Conservation (phyloP, 2,113 vertebrate genomes). For the Channa argus region DNA sequence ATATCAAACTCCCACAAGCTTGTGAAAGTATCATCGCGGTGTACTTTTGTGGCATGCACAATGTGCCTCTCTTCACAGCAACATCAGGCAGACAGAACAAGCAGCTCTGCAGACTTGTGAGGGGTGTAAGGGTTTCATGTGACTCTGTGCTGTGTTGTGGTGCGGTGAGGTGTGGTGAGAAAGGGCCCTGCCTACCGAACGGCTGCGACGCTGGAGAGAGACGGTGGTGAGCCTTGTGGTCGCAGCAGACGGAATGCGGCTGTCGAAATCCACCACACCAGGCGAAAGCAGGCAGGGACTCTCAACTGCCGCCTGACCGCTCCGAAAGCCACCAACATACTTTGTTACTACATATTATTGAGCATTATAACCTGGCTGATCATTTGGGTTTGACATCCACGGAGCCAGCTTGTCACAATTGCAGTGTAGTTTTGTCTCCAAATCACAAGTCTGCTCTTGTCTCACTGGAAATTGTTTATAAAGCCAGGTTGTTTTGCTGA, state of each 20-base stretch:
- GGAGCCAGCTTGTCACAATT: slow-evolving; percentile 52
- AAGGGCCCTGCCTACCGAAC: slow-evolving; percentile 60
- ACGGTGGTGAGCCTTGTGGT: slow-evolving; percentile 74
- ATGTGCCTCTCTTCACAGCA: slow-evolving; percentile 8
- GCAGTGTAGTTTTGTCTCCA: slow-evolving; percentile 29
- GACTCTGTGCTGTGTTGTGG: slow-evolving; percentile 62
- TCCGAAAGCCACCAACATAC: slow-evolving; percentile 61
- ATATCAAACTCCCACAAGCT: slow-evolving; percentile 51
- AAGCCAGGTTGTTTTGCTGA: slow-evolving; percentile 60
- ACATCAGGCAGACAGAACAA: slow-evolving; percentile 3
- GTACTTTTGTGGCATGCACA: neutral
- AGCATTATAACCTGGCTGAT: slow-evolving; percentile 64
- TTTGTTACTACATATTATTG: slow-evolving; percentile 68
- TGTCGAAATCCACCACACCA: slow-evolving; percentile 56
- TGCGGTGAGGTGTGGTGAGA: slow-evolving; percentile 67
- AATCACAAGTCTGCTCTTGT: slow-evolving; percentile 48
- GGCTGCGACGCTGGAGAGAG: slow-evolving; percentile 67
- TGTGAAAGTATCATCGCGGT: slow-evolving; percentile 22
- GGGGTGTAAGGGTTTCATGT: slow-evolving; percentile 48
- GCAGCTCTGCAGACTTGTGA: slow-evolving; percentile 35
- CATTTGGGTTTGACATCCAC: slow-evolving; percentile 55
- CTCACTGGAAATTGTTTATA: slow-evolving; percentile 52
- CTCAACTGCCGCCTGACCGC: slow-evolving; percentile 68
- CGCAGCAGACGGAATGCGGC: slow-evolving; percentile 66
- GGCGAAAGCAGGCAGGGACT: slow-evolving; percentile 54